Evolutionary conservation across 2,797 vertebrate species (phyloP).

Genomic region (Leuciscus waleckii): DNA sequence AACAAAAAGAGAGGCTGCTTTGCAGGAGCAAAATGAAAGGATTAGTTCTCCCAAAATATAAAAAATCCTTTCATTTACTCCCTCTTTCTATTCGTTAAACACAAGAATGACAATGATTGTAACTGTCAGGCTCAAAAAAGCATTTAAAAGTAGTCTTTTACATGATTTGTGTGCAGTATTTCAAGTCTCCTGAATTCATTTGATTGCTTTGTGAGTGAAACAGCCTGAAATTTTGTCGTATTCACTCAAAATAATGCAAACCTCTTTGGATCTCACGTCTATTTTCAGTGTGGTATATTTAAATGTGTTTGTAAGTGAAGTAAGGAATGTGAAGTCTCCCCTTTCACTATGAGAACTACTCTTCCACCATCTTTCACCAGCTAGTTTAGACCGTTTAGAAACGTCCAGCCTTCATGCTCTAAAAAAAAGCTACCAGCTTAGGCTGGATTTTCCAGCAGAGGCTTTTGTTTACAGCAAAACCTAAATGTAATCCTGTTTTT

Average conservation of each 20-base stretch:
- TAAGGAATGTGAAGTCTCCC: background rate
- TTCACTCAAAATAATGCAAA: background rate
- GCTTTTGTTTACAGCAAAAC: constrained; percentile 57
- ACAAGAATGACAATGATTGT: background rate
- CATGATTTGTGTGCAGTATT: background rate
- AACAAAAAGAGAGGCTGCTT: background rate
- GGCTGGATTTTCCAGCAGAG: constrained; percentile 8
- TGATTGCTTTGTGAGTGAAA: background rate
- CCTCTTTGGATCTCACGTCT: background rate
- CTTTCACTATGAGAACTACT: background rate
- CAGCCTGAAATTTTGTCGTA: background rate
- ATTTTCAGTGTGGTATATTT: background rate
- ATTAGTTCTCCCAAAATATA: background rate
- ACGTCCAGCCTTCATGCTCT: constrained; percentile 1
- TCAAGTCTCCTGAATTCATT: background rate
- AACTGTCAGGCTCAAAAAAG: background rate
- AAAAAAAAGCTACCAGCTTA: constrained; percentile 14
- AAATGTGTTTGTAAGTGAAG: constrained; percentile 1
- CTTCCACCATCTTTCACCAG: background rate
- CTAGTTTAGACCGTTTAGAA: constrained; percentile 20
- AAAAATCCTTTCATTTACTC: background rate
- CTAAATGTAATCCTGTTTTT: constrained; percentile 60
- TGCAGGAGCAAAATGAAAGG: background rate
- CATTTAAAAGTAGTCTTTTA: background rate
- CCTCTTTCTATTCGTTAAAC: background rate